Percentiles rank a stretch among this genome's conserved stretches.
Conservation (phyloP, 2,113 vertebrate species). For the Sinocyclocheilus anophthalmus region DNA sequence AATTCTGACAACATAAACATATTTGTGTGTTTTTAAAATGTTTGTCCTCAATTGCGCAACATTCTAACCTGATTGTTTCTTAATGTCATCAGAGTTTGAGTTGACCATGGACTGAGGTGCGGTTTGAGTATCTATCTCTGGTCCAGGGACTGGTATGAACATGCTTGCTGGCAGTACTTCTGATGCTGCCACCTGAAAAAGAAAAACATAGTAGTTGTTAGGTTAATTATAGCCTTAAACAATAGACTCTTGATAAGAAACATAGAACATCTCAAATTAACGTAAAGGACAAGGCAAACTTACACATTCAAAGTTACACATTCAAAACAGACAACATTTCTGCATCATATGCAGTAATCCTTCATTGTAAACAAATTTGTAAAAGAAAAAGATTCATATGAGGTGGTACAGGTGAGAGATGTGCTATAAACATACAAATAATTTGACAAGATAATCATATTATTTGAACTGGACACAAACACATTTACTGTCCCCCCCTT, state of each 20-base stretch:
- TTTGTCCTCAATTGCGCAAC: background rate
- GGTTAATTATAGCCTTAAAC: conserved; percentile 55
- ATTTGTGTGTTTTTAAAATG: background rate
- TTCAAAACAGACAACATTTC: background rate
- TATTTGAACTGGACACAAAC: conserved; percentile 34
- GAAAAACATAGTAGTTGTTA: conserved; percentile 56
- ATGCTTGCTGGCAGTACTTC: conserved; percentile 96
- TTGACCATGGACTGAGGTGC: conserved; percentile 68
- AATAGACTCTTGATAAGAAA: conserved; percentile 27
- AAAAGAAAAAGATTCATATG: background rate
- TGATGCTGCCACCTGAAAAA: conserved; percentile 88
- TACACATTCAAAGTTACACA: background rate
- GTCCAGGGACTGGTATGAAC: conserved; percentile 88
- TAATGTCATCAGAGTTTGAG: conserved; percentile 79
- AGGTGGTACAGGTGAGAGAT: background rate
- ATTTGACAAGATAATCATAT: conserved; percentile 12
- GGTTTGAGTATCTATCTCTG: conserved; percentile 82
- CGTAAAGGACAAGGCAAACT: background rate
- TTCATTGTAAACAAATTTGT: background rate
- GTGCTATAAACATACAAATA: background rate
- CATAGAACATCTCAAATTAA: conserved; percentile 16
- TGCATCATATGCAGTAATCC: background rate
- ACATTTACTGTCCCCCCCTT: conserved; percentile 49
- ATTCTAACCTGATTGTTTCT: conserved; percentile 88
- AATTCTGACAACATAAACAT: background rate